Percentiles rank a stretch among this genome's conserved stretches.
Evolutionary conservation across 2,113 vertebrate species (phyloP).

Genomic region (pig (Sus scrofa)): DNA sequence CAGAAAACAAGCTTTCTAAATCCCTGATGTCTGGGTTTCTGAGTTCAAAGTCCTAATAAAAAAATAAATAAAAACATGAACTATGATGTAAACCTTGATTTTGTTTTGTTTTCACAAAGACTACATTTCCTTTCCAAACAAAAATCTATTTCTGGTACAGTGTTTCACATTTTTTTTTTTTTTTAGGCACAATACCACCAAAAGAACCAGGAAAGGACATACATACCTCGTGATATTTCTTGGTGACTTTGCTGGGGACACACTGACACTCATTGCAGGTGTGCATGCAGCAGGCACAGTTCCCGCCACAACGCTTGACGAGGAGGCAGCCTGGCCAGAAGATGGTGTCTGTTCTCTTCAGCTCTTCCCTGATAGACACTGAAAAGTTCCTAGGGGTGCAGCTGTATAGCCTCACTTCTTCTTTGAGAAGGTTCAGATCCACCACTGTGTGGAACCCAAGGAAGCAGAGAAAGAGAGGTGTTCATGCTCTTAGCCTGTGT

Average conservation of each 20-base stretch:
- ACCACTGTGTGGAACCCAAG: constrained; percentile 87
- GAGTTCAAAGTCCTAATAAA: neutral
- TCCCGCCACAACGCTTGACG: constrained; percentile 98
- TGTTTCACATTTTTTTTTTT: neutral
- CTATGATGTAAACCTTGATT: neutral
- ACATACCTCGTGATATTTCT: constrained; percentile 96
- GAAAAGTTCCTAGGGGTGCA: constrained; percentile 98
- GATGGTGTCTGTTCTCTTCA: constrained; percentile 96
- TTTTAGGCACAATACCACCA: neutral
- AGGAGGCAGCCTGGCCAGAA: constrained; percentile 98
- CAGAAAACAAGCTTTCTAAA: neutral
- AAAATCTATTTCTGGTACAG: neutral
- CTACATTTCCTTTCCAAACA: neutral
- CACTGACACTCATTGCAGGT: constrained; percentile 96
- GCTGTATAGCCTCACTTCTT: constrained; percentile 96
- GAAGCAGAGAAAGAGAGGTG: neutral
- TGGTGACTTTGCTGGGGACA: constrained; percentile 92
- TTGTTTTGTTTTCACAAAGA: neutral
- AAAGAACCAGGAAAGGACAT: fast-evolving
- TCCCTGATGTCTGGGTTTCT: neutral
- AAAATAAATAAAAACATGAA: neutral
- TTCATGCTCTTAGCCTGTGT: neutral
- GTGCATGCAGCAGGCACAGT: constrained; percentile 97
- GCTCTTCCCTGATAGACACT: constrained; percentile 95
- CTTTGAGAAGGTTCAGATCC: constrained; percentile 95